phyloP scores from a whole-genome alignment of 1,140 invertebrate genomes.

The Panagrolaimus sp. region DNA sequence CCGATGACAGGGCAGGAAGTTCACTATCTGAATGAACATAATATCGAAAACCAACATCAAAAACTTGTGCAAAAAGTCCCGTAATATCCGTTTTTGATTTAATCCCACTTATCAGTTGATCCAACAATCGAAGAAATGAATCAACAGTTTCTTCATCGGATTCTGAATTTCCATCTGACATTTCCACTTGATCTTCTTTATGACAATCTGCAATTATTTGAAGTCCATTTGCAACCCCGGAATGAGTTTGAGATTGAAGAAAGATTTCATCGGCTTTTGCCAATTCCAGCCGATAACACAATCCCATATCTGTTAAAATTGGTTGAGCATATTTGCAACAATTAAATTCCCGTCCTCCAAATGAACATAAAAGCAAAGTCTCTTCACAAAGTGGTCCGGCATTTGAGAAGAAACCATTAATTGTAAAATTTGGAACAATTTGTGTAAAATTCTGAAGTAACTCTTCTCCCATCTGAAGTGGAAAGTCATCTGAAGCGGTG shows the following conservation, averaged over 20 bases:
- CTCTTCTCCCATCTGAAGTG: too few relatives aligned
- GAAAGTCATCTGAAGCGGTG: background rate
- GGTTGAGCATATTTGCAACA: conserved; percentile 49
- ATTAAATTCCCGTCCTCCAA: conserved; percentile 49
- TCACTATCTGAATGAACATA: conserved; percentile 48
- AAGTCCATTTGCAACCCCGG: conserved; percentile 52
- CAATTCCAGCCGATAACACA: conserved; percentile 45
- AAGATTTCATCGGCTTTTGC: conserved; percentile 37
- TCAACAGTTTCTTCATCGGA: conserved; percentile 5
- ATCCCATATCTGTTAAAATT: conserved; percentile 52
- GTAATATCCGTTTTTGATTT: background rate
- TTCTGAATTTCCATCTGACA: background rate
- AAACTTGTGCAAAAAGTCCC: conserved; percentile 23
- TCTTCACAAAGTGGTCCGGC: conserved; percentile 46
- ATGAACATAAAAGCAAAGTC: conserved; percentile 47
- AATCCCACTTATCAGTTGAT: background rate
- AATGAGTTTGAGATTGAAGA: conserved; percentile 44
- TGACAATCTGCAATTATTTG: conserved; percentile 57
- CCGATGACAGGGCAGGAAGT: conserved; percentile 49
- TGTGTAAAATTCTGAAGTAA: conserved; percentile 24
- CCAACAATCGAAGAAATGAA: background rate
- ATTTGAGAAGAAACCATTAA: conserved; percentile 51
- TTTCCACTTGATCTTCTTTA: conserved; percentile 49
- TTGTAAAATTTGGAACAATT: conserved; percentile 42
- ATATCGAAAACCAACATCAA: conserved; percentile 52